Evolutionary conservation across 2,888 invertebrate species (phyloP).

Genomic region (Slavum lentiscoides): DNA sequence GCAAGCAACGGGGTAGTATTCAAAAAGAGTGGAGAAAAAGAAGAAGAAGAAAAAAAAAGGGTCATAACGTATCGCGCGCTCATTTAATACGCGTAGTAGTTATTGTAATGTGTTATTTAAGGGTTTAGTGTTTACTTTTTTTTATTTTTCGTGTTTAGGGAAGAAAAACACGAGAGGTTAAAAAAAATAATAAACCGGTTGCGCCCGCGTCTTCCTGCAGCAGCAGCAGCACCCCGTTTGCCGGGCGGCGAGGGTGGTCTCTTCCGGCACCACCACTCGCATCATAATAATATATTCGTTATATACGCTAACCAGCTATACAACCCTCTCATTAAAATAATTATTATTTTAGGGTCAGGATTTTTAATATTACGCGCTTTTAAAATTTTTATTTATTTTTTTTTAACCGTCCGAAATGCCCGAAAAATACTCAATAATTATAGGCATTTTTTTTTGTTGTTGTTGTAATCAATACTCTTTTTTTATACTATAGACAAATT

Average conservation of each 20-base stretch:
- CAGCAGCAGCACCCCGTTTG: not conserved
- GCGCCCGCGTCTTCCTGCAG: slow-evolving; percentile 44
- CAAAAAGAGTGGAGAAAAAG: not conserved
- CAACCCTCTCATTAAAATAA: not conserved
- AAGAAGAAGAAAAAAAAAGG: not conserved
- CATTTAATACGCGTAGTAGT: not conserved
- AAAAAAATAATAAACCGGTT: slow-evolving; percentile 34
- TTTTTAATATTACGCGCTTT: too few species aligned
- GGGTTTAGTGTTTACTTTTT: not conserved
- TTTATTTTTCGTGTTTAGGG: not conserved
- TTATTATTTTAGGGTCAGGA: too few species aligned
- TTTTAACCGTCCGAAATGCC: too few species aligned
- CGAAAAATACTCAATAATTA: too few species aligned
- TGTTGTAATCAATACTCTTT: too few species aligned
- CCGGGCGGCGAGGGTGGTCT: slow-evolving; percentile 23
- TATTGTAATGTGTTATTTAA: slow-evolving; percentile 12
- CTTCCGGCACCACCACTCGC: slow-evolving; percentile 18
- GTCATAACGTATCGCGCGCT: not conserved
- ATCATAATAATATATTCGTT: not conserved
- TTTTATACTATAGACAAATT: too few species aligned
- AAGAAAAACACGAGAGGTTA: slow-evolving; percentile 19
- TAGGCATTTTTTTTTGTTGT: too few species aligned
- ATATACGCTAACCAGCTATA: not conserved
- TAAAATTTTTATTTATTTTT: too few species aligned
- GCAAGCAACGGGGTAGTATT: not conserved